Conservation (phyloP, 53 echinoderm and acorn worm genomes). For the Zoroaster sp. region DNA sequence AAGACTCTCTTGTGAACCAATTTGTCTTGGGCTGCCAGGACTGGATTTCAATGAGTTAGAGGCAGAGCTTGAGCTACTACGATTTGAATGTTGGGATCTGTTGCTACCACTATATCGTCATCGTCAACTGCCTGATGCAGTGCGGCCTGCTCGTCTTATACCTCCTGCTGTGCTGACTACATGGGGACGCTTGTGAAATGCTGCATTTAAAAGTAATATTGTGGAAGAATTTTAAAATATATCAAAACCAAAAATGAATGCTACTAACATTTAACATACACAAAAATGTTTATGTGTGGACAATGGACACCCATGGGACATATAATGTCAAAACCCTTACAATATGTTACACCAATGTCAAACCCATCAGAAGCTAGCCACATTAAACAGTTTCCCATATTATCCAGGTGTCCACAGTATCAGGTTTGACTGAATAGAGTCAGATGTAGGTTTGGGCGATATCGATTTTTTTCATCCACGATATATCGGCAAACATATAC, state of each 20-base stretch:
- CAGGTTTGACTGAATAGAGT: too few species aligned
- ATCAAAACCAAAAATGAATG: too few species aligned
- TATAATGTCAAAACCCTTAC: neutral
- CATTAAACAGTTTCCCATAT: too few species aligned
- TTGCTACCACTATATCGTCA: constrained; percentile 98
- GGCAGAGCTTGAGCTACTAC: constrained; percentile 90
- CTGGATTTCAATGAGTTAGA: constrained; percentile 96
- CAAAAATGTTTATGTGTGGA: neutral
- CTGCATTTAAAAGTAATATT: constrained; percentile 18
- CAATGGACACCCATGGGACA: neutral
- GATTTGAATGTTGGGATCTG: constrained; percentile 88
- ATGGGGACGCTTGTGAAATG: constrained; percentile 86
- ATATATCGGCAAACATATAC: too few species aligned
- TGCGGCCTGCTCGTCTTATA: constrained; percentile 78
- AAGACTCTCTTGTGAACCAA: constrained; percentile 91
- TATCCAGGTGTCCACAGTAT: too few species aligned
- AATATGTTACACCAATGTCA: neutral
- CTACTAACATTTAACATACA: neutral
- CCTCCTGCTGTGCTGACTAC: constrained; percentile 93
- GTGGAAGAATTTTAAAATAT: too few species aligned
- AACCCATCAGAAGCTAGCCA: too few species aligned
- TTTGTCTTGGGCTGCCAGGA: constrained; percentile 79
- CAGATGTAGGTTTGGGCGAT: too few species aligned
- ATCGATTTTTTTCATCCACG: too few species aligned
- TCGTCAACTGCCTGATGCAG: constrained; percentile 79